These are phyloP conservation scores for Grantiella picta DNA, from an alignment of 2,113 vertebrate genomes.

Conservation along the genomic window DNA sequence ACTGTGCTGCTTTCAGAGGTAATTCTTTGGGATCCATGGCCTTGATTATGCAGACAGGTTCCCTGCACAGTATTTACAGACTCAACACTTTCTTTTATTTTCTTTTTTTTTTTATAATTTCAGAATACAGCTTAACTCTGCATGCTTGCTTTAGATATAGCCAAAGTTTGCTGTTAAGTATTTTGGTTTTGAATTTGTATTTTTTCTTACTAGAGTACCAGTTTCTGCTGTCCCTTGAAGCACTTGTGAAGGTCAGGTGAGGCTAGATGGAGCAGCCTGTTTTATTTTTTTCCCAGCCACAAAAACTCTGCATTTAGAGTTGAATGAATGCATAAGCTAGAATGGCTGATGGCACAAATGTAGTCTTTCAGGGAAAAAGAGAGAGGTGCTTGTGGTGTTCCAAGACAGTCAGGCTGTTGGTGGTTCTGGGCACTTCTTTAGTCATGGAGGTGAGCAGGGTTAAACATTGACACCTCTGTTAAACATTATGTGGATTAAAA, in stretches of 20 bases:
- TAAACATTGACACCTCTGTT: neutral
- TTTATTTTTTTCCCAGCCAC: neutral
- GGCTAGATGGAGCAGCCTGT: neutral
- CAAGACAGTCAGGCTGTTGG: neutral
- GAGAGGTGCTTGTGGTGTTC: neutral
- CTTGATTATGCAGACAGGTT: neutral
- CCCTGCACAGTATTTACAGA: neutral
- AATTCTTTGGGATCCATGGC: neutral
- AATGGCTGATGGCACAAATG: neutral
- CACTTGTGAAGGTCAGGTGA: neutral
- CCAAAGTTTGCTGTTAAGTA: neutral
- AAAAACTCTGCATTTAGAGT: neutral
- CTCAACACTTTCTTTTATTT: fast-evolving
- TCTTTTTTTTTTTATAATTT: neutral
- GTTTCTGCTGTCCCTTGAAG: neutral
- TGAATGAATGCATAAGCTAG: neutral
- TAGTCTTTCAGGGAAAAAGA: neutral
- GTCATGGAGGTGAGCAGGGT: fast-evolving
- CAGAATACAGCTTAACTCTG: neutral
- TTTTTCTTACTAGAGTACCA: neutral
- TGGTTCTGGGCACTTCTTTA: neutral
- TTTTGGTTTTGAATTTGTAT: neutral
- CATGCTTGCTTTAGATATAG: neutral
- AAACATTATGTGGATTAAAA: neutral
- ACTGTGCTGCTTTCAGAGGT: neutral